A percentile compares a stretch with the other conserved stretches of the same genome.
Evolutionary conservation across 2,797 vertebrate species (phyloP).

Genomic region (Karalla daura): DNA sequence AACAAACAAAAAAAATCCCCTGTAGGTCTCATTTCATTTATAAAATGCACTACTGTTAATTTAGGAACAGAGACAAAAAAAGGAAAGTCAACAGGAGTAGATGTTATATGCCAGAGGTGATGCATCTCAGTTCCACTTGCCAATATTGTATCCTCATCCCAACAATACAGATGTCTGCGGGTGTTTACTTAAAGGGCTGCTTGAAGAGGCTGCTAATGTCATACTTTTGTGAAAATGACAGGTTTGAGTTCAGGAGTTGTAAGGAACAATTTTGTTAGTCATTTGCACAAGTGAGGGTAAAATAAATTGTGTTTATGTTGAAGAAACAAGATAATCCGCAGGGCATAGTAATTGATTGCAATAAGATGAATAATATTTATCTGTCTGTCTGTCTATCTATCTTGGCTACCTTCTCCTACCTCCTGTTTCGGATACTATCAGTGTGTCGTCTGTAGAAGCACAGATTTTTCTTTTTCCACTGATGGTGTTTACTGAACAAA

Average conservation of each 20-base stretch:
- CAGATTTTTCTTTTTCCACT: conserved; percentile 11
- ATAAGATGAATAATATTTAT: too few species aligned
- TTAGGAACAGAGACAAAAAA: neutral
- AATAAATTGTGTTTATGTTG: neutral
- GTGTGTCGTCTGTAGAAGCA: conserved; percentile 11
- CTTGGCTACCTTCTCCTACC: neutral
- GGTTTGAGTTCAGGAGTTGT: too few species aligned
- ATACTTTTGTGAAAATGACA: neutral
- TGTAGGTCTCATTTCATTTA: neutral
- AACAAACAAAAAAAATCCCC: too few species aligned
- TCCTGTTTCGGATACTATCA: neutral
- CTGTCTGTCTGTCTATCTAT: neutral
- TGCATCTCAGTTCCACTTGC: neutral
- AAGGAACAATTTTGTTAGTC: too few species aligned
- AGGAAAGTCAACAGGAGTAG: neutral
- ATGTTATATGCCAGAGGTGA: neutral
- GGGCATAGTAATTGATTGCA: too few species aligned
- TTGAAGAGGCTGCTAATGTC: neutral
- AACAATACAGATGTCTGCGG: too few species aligned
- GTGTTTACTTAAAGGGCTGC: neutral
- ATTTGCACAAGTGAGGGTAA: neutral
- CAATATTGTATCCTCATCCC: neutral
- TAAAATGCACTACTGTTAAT: neutral
- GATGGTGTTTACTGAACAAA: conserved; percentile 53
- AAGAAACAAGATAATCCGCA: neutral